A percentile compares a stretch with the other conserved stretches of the same genome.
phyloP scores from a whole-genome alignment of 2,113 vertebrate species.

The Calypte anna region DNA sequence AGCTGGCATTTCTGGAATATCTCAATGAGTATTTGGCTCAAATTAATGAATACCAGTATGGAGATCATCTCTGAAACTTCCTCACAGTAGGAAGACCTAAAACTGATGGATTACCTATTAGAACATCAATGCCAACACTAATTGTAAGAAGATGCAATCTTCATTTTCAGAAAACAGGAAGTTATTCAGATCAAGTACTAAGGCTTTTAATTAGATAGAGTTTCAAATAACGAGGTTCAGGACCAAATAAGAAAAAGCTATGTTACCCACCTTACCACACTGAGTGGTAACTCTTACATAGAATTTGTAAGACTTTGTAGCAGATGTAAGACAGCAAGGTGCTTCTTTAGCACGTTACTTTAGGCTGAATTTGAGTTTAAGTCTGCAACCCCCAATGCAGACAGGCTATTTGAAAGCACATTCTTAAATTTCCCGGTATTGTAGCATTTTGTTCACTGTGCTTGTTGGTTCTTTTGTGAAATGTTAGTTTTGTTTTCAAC shows the following conservation, averaged over 20 bases:
- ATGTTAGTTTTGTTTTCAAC: neutral
- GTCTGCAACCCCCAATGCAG: conserved; percentile 35
- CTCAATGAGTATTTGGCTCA: neutral
- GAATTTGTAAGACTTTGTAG: conserved; percentile 5
- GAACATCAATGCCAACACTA: neutral
- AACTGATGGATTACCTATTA: neutral
- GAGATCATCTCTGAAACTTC: neutral
- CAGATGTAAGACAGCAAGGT: conserved; percentile 3
- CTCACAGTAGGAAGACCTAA: neutral
- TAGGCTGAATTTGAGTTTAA: neutral
- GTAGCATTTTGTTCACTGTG: conserved; percentile 47
- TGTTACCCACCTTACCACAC: neutral
- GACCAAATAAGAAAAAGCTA: neutral
- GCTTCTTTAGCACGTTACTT: conserved; percentile 39
- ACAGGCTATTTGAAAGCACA: conserved; percentile 58
- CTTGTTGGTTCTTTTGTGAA: neutral
- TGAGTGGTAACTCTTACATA: neutral
- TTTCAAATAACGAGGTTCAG: neutral
- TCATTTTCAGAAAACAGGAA: conserved; percentile 1
- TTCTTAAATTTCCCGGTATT: conserved; percentile 24
- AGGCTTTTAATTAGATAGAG: neutral
- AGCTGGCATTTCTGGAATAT: neutral
- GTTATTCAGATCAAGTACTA: neutral
- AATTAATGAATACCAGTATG: neutral
- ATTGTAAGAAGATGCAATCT: neutral